Evolutionary conservation across 2,888 invertebrate genomes (phyloP).

Genomic region (Pristionchus maxplancki): DNA sequence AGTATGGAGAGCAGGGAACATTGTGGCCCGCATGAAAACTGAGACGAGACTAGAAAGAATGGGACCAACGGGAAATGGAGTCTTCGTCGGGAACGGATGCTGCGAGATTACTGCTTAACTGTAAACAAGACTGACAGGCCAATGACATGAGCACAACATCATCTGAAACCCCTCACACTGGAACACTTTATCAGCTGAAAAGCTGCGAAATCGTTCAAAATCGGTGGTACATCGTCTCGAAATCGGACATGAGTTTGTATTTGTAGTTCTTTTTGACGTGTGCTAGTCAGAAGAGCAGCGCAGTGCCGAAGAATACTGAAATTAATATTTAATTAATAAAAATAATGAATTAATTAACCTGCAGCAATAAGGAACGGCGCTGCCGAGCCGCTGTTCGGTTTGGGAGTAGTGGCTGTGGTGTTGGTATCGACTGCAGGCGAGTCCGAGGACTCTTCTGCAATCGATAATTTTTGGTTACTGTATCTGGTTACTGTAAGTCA

Average conservation of each 20-base stretch:
- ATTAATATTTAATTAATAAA: not conserved
- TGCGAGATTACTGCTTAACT: not conserved
- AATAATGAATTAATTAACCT: not conserved
- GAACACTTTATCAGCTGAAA: not conserved
- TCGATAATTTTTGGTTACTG: not conserved
- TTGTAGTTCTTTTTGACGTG: not conserved
- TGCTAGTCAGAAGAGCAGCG: constrained; percentile 27
- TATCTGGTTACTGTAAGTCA: not conserved
- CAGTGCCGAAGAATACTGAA: not conserved
- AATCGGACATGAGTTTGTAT: not conserved
- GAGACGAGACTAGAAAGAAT: constrained; percentile 1
- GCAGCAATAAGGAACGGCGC: not conserved
- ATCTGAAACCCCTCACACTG: not conserved
- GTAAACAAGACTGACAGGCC: not conserved
- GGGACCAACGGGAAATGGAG: not conserved
- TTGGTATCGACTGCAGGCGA: not conserved
- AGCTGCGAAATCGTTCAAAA: not conserved
- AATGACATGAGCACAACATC: not conserved
- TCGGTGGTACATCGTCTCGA: constrained; percentile 12
- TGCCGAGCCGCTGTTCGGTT: not conserved
- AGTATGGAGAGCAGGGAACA: not conserved
- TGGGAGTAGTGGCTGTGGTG: not conserved
- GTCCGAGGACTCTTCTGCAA: not conserved
- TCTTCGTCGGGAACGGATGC: not conserved
- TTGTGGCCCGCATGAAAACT: not conserved